Percentiles rank a stretch among this genome's conserved stretches.
phyloP scores from a whole-genome alignment of 1,140 invertebrate species.

The Trichonephila inaurata region DNA sequence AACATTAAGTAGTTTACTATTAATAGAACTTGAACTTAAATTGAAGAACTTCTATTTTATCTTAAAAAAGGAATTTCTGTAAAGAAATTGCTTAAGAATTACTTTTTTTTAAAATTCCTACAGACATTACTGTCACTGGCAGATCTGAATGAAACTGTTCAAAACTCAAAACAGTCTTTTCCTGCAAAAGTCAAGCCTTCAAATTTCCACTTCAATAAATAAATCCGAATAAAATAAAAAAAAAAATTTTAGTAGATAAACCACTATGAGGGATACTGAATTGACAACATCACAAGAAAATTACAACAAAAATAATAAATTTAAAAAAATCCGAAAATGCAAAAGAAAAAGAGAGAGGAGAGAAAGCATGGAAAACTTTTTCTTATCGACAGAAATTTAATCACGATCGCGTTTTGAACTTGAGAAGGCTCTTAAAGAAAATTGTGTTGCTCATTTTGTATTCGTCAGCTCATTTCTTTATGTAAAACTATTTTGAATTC shows the following conservation, averaged over 20 bases:
- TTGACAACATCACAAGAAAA: neutral
- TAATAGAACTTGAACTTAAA: too few species aligned
- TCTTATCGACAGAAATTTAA: neutral
- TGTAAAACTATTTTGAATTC: neutral
- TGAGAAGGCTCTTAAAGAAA: neutral
- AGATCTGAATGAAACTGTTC: neutral
- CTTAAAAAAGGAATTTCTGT: too few species aligned
- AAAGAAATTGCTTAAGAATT: too few species aligned
- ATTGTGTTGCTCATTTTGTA: conserved; percentile 20
- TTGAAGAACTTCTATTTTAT: too few species aligned
- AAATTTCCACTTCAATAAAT: neutral
- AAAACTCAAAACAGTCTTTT: neutral
- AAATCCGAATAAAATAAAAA: neutral
- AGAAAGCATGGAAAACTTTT: conserved; percentile 1
- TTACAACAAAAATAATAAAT: neutral
- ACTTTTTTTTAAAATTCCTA: too few species aligned
- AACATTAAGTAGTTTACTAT: too few species aligned
- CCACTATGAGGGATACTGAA: neutral
- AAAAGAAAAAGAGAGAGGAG: neutral
- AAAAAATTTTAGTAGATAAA: neutral
- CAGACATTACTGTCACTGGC: too few species aligned
- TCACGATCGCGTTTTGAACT: neutral
- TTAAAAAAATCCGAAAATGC: neutral
- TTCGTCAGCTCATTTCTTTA: conserved; percentile 22
- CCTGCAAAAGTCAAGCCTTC: neutral